Conservation (phyloP, 2,888 invertebrate genomes). For the Yponomeuta evonymella region DNA sequence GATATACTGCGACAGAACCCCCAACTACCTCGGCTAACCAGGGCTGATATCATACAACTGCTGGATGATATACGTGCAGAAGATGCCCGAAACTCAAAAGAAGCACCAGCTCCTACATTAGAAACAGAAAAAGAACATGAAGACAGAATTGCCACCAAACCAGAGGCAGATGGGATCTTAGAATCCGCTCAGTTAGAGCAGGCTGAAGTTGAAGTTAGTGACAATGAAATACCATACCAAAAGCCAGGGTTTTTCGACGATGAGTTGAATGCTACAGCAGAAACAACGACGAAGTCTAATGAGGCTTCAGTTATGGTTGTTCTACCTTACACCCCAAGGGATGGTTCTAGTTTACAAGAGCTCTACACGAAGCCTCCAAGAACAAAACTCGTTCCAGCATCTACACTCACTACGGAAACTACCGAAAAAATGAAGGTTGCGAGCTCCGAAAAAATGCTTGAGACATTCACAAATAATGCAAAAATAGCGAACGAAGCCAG, state of each 20-base stretch:
- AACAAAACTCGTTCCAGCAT: conserved; percentile 69
- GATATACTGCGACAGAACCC: conserved; percentile 77
- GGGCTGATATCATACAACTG: conserved; percentile 80
- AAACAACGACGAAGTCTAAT: conserved; percentile 46
- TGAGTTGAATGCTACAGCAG: conserved; percentile 23
- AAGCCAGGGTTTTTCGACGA: background rate
- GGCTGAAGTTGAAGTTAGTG: background rate
- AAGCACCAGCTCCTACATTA: conserved; percentile 31
- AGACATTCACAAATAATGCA: conserved; percentile 38
- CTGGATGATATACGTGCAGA: conserved; percentile 79
- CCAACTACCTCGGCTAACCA: conserved; percentile 77
- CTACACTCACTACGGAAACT: conserved; percentile 45
- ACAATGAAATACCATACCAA: conserved; percentile 15
- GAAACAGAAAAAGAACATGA: conserved; percentile 16
- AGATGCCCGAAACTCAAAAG: conserved; percentile 51
- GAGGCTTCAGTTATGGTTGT: conserved; percentile 78
- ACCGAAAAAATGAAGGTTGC: conserved; percentile 23
- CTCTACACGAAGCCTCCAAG: conserved; percentile 81
- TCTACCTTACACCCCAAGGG: conserved; percentile 78
- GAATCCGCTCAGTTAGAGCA: background rate
- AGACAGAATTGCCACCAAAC: conserved; percentile 18
- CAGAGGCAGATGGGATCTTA: background rate
- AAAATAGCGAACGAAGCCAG: conserved; percentile 35
- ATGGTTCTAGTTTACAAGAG: conserved; percentile 76
- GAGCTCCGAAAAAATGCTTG: conserved; percentile 37